Conservation (phyloP, 2,113 vertebrate species). For the Anolis sagrei region DNA sequence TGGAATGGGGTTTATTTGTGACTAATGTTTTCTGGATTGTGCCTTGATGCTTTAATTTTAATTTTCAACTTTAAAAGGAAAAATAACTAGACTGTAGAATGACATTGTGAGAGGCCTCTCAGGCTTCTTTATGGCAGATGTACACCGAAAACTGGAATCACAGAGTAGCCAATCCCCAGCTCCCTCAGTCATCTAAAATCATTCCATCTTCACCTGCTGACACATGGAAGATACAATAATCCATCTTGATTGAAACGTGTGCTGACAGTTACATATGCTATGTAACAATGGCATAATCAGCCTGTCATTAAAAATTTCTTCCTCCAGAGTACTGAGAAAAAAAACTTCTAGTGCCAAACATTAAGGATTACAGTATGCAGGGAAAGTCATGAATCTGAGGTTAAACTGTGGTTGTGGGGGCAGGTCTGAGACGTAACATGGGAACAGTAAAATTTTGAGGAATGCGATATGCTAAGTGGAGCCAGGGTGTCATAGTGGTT, state of each 20-base stretch:
- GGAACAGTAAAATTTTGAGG: not conserved
- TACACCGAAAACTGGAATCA: not conserved
- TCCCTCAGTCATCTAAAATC: not conserved
- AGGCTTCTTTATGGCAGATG: constrained; percentile 16
- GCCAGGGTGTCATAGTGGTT: too few species aligned
- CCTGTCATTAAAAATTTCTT: not conserved
- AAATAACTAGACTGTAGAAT: constrained; percentile 21
- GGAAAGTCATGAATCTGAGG: not conserved
- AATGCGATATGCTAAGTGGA: not conserved
- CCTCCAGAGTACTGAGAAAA: not conserved
- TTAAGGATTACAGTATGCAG: not conserved
- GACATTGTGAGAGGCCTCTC: not conserved
- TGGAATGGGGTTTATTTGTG: not conserved
- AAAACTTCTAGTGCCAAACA: not conserved
- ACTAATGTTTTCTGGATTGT: constrained; percentile 9
- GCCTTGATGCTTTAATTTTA: too few species aligned
- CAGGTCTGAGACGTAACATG: not conserved
- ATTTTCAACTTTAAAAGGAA: constrained; percentile 34
- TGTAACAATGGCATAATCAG: not conserved
- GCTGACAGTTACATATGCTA: not conserved
- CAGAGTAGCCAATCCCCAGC: not conserved
- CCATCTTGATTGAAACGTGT: not conserved
- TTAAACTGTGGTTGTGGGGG: not conserved
- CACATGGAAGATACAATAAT: not conserved
- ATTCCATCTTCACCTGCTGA: not conserved